phyloP scores from a whole-genome alignment of 2,113 vertebrate species.

The Gymnogyps californianus region DNA sequence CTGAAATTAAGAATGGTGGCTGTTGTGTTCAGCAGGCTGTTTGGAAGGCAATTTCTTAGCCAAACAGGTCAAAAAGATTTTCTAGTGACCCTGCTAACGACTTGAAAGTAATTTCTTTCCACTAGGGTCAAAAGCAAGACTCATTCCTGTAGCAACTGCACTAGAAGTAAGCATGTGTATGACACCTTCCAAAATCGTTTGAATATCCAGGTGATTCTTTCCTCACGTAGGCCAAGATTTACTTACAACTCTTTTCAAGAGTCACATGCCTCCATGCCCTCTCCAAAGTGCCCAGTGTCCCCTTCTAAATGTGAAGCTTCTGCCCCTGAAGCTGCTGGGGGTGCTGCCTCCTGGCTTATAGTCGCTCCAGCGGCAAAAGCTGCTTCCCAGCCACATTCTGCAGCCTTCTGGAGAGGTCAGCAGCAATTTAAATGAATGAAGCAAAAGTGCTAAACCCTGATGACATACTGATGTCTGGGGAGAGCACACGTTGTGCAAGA shows the following conservation, averaged over 20 bases:
- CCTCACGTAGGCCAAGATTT: not conserved
- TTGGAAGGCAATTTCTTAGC: not conserved
- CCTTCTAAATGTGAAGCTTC: conserved; percentile 29
- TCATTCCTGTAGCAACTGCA: not conserved
- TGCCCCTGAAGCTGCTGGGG: conserved; percentile 33
- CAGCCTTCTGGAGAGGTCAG: conserved; percentile 42
- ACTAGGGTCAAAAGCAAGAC: not conserved
- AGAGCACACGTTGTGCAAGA: not conserved
- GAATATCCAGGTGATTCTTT: not conserved
- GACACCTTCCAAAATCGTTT: not conserved
- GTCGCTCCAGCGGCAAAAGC: conserved; percentile 32
- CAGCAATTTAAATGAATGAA: conserved; percentile 22
- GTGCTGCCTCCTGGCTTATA: conserved; percentile 32
- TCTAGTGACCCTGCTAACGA: not conserved
- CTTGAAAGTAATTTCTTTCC: not conserved
- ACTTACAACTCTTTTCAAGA: not conserved
- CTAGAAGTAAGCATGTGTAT: not conserved
- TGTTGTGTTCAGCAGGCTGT: not conserved
- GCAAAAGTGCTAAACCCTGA: conserved; percentile 7
- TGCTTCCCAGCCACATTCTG: conserved; percentile 49
- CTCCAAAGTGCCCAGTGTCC: not conserved
- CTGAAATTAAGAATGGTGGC: not conserved
- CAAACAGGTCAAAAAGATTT: not conserved
- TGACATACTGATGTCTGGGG: not conserved
- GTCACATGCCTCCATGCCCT: not conserved